A percentile compares a stretch with the other conserved stretches of the same genome.
Conservation (phyloP, 2,888 invertebrate species). For the Dasysyrphus albostriatus region DNA sequence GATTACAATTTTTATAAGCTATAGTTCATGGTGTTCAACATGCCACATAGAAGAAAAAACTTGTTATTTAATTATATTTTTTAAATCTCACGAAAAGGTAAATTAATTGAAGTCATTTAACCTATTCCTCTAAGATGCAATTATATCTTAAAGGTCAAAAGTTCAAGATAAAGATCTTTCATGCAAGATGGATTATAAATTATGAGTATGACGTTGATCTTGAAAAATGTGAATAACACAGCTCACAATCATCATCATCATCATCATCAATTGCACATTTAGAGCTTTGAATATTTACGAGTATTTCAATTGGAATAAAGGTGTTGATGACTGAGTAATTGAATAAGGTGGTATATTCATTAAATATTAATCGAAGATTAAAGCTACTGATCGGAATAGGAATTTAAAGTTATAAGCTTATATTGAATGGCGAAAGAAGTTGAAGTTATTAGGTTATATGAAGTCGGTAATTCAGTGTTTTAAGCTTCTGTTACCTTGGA, state of each 20-base stretch:
- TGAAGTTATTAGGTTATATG: neutral
- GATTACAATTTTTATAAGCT: neutral
- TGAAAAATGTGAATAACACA: slow-evolving; percentile 34
- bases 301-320: slow-evolving; percentile 13
- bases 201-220: slow-evolving; percentile 39
- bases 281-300: neutral
- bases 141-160: slow-evolving; percentile 18
- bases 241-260: slow-evolving; percentile 22
- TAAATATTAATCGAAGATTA: slow-evolving; percentile 16
- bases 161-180: slow-evolving; percentile 36
- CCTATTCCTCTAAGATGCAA: slow-evolving; percentile 9
- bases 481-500: neutral
- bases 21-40: slow-evolving; percentile 32
- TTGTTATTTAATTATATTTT: slow-evolving; percentile 15
- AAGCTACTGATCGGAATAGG: slow-evolving; percentile 8
- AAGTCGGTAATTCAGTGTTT: neutral
- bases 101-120: slow-evolving; percentile 13
- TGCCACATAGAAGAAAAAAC: neutral
- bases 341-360: slow-evolving; percentile 2
- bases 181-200: slow-evolving; percentile 35
- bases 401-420: neutral
- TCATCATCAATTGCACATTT: slow-evolving; percentile 33
- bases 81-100: slow-evolving; percentile 7
- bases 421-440: neutral
- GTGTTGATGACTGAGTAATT: slow-evolving; percentile 31